Evolutionary conservation across 2,113 vertebrate species (phyloP).

Genomic region (Panthera tigris): DNA sequence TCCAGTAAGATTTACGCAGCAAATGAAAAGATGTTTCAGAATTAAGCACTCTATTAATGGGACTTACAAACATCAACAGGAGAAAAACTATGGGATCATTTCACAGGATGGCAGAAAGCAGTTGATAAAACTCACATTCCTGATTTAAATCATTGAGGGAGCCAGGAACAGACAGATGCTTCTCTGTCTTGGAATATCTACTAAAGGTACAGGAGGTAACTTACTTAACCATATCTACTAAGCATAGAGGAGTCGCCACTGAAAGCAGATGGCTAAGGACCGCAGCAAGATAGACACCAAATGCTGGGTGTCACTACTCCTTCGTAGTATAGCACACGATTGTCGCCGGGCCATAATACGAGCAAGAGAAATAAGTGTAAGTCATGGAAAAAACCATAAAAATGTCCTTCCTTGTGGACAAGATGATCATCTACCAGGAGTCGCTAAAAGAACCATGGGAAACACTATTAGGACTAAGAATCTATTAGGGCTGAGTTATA

Average conservation of each 20-base stretch:
- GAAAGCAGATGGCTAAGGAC: not conserved
- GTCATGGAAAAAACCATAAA: not conserved
- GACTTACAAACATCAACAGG: not conserved
- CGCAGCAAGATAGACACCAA: not conserved
- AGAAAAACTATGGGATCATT: not conserved
- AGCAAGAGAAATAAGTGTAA: not conserved
- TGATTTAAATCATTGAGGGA: not conserved
- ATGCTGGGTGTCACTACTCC: too few species aligned
- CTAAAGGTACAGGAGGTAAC: not conserved
- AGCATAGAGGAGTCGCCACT: too few species aligned
- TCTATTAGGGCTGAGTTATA: not conserved
- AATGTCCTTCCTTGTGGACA: not conserved
- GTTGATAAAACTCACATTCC: not conserved
- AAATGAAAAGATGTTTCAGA: not conserved
- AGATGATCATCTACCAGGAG: too few species aligned
- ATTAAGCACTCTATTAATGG: not conserved
- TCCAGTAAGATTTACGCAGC: not conserved
- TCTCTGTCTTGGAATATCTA: not conserved
- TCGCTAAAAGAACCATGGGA: not conserved
- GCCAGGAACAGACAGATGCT: not conserved
- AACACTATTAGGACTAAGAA: not conserved
- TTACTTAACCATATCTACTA: not conserved
- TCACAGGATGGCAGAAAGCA: not conserved
- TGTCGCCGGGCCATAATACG: too few species aligned
- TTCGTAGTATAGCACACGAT: rapidly evolving